Evolutionary conservation across 2,797 vertebrate species (phyloP).

Genomic region (Chelon auratus): DNA sequence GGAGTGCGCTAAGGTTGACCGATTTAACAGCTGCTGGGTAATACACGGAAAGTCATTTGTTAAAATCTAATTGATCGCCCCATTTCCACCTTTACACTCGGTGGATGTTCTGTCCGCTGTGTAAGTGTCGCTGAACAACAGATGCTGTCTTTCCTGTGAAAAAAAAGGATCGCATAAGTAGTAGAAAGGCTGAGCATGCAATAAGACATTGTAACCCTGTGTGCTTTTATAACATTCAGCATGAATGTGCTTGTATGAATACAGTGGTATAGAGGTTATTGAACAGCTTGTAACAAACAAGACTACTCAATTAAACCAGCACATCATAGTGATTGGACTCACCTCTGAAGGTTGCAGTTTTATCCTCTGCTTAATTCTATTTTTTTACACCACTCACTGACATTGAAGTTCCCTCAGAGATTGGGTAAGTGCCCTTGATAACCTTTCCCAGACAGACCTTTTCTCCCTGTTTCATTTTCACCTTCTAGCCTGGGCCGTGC

Average conservation of each 20-base stretch:
- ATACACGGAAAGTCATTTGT: slow-evolving; percentile 86
- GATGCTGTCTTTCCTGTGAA: slow-evolving; percentile 72
- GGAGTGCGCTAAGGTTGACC: slow-evolving; percentile 77
- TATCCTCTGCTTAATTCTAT: neutral
- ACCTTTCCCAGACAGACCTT: slow-evolving; percentile 46
- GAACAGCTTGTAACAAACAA: slow-evolving; percentile 16
- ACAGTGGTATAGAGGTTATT: slow-evolving; percentile 32
- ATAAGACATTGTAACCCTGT: slow-evolving; percentile 46
- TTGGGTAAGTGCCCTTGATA: slow-evolving; percentile 35
- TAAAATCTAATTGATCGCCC: slow-evolving; percentile 88
- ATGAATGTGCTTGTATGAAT: slow-evolving; percentile 37
- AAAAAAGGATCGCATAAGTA: slow-evolving; percentile 11
- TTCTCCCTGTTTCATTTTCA: slow-evolving; percentile 81
- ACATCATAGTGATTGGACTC: slow-evolving; percentile 1
- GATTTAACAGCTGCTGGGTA: slow-evolving; percentile 86
- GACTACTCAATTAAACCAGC: neutral
- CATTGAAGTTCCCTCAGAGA: slow-evolving; percentile 29
- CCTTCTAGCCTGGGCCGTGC: slow-evolving; percentile 55
- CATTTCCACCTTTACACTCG: slow-evolving; percentile 79
- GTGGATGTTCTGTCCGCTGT: slow-evolving; percentile 65
- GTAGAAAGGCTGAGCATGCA: slow-evolving; percentile 22
- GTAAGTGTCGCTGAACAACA: slow-evolving; percentile 72
- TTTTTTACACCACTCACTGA: slow-evolving; percentile 10
- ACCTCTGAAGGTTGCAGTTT: slow-evolving; percentile 15
- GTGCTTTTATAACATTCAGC: slow-evolving; percentile 34